Evolutionary conservation across 2,113 vertebrate species (phyloP).

Genomic region (Thamnophis sirtalis): DNA sequence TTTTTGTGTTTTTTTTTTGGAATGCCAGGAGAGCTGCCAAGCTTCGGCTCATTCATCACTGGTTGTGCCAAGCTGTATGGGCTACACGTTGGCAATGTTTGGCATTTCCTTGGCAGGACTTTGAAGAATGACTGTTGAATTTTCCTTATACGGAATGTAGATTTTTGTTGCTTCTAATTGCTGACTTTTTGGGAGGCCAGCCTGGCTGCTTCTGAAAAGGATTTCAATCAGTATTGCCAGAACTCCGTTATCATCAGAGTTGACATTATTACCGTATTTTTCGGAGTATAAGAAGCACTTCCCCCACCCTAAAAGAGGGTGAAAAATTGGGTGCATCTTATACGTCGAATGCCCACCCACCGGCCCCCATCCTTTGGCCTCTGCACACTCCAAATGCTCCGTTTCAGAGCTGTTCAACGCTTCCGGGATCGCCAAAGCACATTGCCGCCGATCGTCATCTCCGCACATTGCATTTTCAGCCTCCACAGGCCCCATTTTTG

Average conservation of each 20-base stretch:
- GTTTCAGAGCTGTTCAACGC: too few relatives aligned
- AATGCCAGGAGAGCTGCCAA: background rate
- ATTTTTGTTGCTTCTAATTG: background rate
- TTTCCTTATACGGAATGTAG: background rate
- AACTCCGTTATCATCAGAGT: background rate
- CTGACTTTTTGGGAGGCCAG: background rate
- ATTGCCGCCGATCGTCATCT: too few relatives aligned
- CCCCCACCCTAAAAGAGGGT: too few relatives aligned
- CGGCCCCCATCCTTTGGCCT: too few relatives aligned
- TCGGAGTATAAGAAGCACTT: too few relatives aligned
- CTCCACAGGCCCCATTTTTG: too few relatives aligned
- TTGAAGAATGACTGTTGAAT: background rate
- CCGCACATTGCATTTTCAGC: too few relatives aligned
- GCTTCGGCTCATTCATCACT: background rate
- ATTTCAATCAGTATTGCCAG: background rate
- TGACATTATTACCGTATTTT: background rate
- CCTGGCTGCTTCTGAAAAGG: background rate
- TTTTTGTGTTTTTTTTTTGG: too few relatives aligned
- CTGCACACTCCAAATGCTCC: too few relatives aligned
- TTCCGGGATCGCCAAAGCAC: too few relatives aligned
- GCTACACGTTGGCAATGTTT: background rate
- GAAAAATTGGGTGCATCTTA: too few relatives aligned
- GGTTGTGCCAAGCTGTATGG: background rate
- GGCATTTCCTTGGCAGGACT: background rate
- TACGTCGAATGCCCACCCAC: too few relatives aligned